Base-by-base conservation (phyloP, 2,113 vertebrate genomes). In the Hypocryptadius cinnamomeus region DNA sequence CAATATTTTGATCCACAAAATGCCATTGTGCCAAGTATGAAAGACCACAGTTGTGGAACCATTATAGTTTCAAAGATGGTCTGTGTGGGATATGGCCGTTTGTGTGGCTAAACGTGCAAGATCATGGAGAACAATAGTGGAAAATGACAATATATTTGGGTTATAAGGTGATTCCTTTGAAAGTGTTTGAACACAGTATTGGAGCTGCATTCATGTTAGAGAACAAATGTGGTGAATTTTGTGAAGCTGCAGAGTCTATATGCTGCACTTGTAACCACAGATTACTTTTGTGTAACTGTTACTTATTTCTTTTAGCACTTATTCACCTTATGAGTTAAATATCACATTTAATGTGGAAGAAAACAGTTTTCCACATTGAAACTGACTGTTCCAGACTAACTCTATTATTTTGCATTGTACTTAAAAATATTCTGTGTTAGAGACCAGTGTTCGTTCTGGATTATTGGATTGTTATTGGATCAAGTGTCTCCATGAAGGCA, bases 81-180 rank as follows among this genome's bases (percentile, higher is more conserved):
- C 45, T 28, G 6, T 48, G 15, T 2, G 6, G n/a, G 11, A 33
- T 6, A 0, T 37, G 39, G n/a, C 40, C 5, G 0, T 31, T 3
- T 22, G 8, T 3, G 5, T 56, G 40, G 39, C 50, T 28, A 5
- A 56, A 91, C 21, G 13, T 70, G 9, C 23, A 47, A 42, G 60
- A 70, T 23, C 3, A 0, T 37, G 15, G 30, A 61, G 50, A 77
- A 12, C 50, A 65, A 6, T 37, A 4, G 16, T 44, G 23, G 19
- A 66, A 65, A 63, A 59, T 73, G 7, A 15, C 33, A 25, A 17
- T 64, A 2, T 56, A 11, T 40, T 42, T 61, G 24, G 15, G 3
- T 78, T 74, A 15, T 17, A 64, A 33, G 28, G 31, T 0, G 1
- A 9, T 89, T 78, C 10, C 11, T 82, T 27, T 81, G 33, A 17